phyloP scores from a whole-genome alignment of 2,113 vertebrate genomes.

The Tiliqua scincoides region DNA sequence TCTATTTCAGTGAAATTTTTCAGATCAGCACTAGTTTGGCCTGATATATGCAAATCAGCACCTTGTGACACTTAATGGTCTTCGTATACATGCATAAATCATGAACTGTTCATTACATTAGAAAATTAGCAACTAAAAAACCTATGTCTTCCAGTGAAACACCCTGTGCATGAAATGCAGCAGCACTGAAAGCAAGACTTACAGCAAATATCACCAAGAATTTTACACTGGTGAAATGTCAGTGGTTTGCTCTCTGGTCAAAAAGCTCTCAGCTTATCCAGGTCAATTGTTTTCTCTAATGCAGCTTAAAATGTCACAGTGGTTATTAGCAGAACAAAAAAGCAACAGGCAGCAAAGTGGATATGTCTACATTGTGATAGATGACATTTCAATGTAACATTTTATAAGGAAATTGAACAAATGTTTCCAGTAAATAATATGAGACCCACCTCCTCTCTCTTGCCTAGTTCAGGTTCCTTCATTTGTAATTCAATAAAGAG shows the following conservation, averaged over 20 bases:
- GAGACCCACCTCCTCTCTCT: not conserved
- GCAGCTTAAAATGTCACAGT: constrained; percentile 64
- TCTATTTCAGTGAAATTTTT: too few species aligned
- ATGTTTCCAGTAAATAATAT: not conserved
- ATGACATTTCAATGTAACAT: constrained; percentile 10
- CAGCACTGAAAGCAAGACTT: constrained; percentile 54
- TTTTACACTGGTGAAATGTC: constrained; percentile 57
- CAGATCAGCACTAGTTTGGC: not conserved
- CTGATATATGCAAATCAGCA: constrained; percentile 39
- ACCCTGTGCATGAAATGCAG: constrained; percentile 45
- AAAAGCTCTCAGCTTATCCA: constrained; percentile 55
- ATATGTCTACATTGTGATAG: not conserved
- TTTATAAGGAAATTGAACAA: not conserved
- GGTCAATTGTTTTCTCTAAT: constrained; percentile 53
- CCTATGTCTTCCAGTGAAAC: constrained; percentile 50
- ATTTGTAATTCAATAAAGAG: not conserved
- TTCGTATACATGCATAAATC: constrained; percentile 50
- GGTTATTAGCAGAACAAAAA: constrained; percentile 48
- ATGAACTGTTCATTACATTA: constrained; percentile 59
- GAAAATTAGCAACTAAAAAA: constrained; percentile 55
- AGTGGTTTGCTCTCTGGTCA: constrained; percentile 52
- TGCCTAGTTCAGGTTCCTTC: not conserved
- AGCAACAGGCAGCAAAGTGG: not conserved
- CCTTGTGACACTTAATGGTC: constrained; percentile 59
- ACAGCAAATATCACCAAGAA: constrained; percentile 50